Base-by-base conservation (phyloP, 30 jellyfish, hydroid and myxozoan species). In the Aurelia coerulea region DNA sequence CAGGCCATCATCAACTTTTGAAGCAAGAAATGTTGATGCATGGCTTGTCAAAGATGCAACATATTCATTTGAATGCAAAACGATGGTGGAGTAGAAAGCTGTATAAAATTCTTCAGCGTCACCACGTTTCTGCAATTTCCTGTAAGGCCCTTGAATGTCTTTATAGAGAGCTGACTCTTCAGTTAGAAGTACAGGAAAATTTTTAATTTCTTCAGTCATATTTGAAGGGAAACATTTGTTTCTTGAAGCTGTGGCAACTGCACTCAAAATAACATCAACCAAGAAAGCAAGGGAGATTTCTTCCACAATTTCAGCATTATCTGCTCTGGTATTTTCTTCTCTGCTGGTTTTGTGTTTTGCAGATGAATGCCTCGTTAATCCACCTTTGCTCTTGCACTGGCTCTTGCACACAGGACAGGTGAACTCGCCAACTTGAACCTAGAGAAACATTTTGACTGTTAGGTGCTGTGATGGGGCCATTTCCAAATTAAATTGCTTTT, bases 351-450 rank as follows among this genome's bases (percentile, higher is more conserved):
- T 58, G 29, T 58, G 67, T 18, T 58, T 58, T 58, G 67, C 67
- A 58, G 67, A 58, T 58, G 67, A 2, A 58, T 58, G 67, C 67
- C 67, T 58, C 2, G 5, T 58, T 58, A 58, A 58, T 58, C 67
- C 67, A 1, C 67, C 67, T 58, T 58, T 58, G 67, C 67, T 58
- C 67, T 58, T 58, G 67, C 67, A 58, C 67, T 58, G 67, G 2
- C 6, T 58, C 67, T 58, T 58, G 67, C 29, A 58, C 67, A 58
- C 67, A 58, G 67, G 67, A 58, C 67, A 58, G 77, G 18, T 66
- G 53, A 66, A 66, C 53, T 66, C 62, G 9, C 77, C 53, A 66
- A 60, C 8, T 66, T 66, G 77, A 66, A 66, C 77, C 77, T 66
- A 14, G 77, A 66, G 77, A 60, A 60, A 60, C 2, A 60, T 23